Conservation (phyloP, 2,113 vertebrate species). For the Dryoscopus gambensis region DNA sequence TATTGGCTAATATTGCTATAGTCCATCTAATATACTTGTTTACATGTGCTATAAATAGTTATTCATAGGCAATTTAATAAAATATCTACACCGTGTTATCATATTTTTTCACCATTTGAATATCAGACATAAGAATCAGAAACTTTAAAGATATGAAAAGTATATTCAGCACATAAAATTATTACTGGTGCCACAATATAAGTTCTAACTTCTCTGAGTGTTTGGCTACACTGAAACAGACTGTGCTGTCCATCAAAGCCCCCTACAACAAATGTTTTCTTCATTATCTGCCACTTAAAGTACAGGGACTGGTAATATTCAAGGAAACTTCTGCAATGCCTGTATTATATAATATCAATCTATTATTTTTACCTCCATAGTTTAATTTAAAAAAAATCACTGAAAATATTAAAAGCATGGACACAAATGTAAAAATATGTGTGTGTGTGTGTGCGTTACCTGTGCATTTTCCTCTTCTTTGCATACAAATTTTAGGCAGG, state of each 20-base stretch:
- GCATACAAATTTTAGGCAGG: neutral
- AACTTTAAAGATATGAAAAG: neutral
- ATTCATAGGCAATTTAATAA: neutral
- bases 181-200: neutral
- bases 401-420: neutral
- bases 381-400: neutral
- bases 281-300: neutral
- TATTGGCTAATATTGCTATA: neutral
- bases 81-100: neutral
- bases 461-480: neutral
- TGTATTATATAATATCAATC: neutral
- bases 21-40: neutral
- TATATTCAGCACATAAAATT: neutral
- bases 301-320: neutral
- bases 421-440: fast-evolving
- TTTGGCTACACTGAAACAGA: neutral
- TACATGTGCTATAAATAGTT: neutral
- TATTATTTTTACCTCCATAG: neutral
- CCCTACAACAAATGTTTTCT: neutral
- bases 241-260: neutral
- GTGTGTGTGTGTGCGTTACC: neutral
- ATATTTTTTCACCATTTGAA: neutral
- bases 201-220: neutral
- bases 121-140: neutral
- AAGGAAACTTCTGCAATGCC: neutral